Evolutionary conservation across 2,797 vertebrate genomes (phyloP), one percentile per base, ranked within the genome.

Genomic region (Furcifer pardalis): DNA sequence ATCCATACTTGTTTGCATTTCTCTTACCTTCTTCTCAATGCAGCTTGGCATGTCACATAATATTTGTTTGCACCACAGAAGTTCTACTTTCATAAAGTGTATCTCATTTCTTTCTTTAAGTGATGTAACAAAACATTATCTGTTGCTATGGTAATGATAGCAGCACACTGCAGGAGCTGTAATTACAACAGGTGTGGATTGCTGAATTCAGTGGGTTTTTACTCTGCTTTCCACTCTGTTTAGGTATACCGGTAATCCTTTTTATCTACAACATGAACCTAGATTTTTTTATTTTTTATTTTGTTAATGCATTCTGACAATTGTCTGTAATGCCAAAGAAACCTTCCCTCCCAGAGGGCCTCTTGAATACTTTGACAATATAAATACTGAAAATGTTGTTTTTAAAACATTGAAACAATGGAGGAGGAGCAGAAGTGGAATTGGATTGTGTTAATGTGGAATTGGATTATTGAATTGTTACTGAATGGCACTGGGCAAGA

Each of bases 111-210:
- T 81, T 84, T 84, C 81, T 91, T 94, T 89, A 65, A 52, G 87
- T 93, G 93, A 94, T 79, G 88, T 90, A 93, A 93, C 23, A 56
- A 83, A 92, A 77, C 89, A 82, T 74, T 23, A 30, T 88, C 94
- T 19, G 91, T 96, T 93, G 90, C 94, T 89, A 89, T 65, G 86
- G 92, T 79, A 83, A 91, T 6, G 23, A 86, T 89, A 89, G 93
- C n/a, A 1, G 85, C 66, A 77, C 92, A 85, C 87, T 91, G 86
- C 1, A 0, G 32, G 86, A 90, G 85, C 88, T 13, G 63, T 94
- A 93, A 75, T 80, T 74, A 94, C 92, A 88, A 86, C 89, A 94
- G 91, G 90, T 92, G 91, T 92, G 85, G 69, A 3, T 81, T 37
- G 88, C 86, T 91, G 83, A 77, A 9, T 81, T 88, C 79, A 27